Conservation (phyloP, 2,113 vertebrate species). For the Cyanoliseus patagonus region DNA sequence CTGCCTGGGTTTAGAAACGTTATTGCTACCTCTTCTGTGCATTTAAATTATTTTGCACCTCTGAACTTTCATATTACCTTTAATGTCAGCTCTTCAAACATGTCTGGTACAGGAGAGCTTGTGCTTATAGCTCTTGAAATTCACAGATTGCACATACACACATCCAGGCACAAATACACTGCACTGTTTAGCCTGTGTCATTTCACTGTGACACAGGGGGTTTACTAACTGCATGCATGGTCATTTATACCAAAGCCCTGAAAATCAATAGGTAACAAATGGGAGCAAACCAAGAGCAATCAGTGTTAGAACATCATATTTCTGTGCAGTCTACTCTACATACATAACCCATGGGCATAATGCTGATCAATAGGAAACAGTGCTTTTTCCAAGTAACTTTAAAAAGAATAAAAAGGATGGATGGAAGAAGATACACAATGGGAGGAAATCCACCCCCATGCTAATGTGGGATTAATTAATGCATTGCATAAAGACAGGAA, state of each 20-base stretch:
- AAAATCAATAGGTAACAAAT: slow-evolving; percentile 33
- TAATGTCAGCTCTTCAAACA: slow-evolving; percentile 67
- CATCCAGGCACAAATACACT: not conserved
- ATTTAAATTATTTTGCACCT: slow-evolving; percentile 80
- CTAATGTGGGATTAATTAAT: not conserved
- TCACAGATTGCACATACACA: not conserved
- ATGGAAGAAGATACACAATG: not conserved
- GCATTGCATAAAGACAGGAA: not conserved
- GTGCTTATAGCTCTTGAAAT: slow-evolving; percentile 11
- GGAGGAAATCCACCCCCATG: not conserved
- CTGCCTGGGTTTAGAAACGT: slow-evolving; percentile 72
- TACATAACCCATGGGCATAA: not conserved
- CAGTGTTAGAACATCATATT: not conserved
- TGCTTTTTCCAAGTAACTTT: not conserved
- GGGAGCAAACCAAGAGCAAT: not conserved
- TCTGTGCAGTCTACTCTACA: not conserved
- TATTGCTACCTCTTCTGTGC: slow-evolving; percentile 76
- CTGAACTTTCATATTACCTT: slow-evolving; percentile 80
- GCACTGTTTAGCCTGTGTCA: not conserved
- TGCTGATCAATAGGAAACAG: not conserved
- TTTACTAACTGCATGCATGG: not conserved
- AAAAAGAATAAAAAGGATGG: not conserved
- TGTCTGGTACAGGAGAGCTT: slow-evolving; percentile 39
- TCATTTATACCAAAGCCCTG: not conserved
- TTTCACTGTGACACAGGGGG: not conserved